Base-by-base conservation (phyloP, 2,888 invertebrate species). In the Rotaria macrura region DNA sequence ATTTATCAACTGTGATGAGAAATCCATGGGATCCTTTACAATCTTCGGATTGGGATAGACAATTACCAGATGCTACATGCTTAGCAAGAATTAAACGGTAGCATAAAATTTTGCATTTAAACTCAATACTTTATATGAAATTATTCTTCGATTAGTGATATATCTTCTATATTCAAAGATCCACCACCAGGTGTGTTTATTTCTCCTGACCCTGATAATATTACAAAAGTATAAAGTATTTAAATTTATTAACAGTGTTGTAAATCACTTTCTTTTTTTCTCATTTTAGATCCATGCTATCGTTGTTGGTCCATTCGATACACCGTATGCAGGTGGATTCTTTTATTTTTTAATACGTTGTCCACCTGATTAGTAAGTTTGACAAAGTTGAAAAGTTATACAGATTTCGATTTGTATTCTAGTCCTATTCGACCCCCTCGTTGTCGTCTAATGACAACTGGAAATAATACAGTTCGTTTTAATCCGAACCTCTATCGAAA, bases 401-500 rank as follows among this genome's bases (percentile, higher is more conserved):
- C 20, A 12, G n/a, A n/a, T n/a, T n/a, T 47, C 12, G 47, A 9
- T 47, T 40, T 74, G 23, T 40, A 4, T 40, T 40, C 2, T 74
- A 74, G 74, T 88, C 93, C 93, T 0, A 92, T 93, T 86, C 89
- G 91, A 87, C 92, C 93, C 12, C 93, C 93, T 0, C 90, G 92
- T 88, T 93, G 93, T 9, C 92, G 92, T 87, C 91, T 93, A 83
- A 91, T 93, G 90, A 93, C 93, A 0, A 93, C 93, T 9, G 93
- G 93, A 65, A 92, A 91, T 74, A 92, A 92, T n/a, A 91, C 89
- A 86, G 93, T 93, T 47, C 90, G 93, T 83, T 93, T 93, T 89
- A 93, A 93, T 89, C 93, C 93, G 43, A 93, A 93, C 89, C 89
- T 93, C 17, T 93, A 93, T 89, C 92, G 92, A 88, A 92, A 92